These are phyloP conservation scores for Sebastes itinus DNA, from an alignment of 2,797 vertebrate species.

Conservation along the genomic window DNA sequence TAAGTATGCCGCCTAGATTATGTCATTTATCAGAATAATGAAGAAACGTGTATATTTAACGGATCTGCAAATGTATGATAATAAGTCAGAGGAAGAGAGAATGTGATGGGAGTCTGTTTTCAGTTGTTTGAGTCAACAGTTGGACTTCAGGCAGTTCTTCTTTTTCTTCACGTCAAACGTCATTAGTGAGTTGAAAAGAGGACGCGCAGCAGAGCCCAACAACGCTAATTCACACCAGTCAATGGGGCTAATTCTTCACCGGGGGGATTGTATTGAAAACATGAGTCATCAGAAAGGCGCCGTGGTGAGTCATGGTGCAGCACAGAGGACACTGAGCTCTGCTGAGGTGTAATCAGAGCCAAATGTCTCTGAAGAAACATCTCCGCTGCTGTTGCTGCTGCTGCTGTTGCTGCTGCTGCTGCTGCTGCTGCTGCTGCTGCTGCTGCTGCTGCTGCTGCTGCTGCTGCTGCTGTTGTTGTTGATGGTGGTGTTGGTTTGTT, in stretches of 20 bases:
- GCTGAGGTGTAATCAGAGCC: constrained; percentile 24
- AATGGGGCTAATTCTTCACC: not conserved
- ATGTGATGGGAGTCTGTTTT: not conserved
- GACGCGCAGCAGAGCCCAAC: not conserved
- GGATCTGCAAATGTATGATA: not conserved
- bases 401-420: not conserved
- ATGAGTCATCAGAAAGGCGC: constrained; percentile 30
- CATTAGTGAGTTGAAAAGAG: not conserved
- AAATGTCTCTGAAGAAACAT: constrained; percentile 26
- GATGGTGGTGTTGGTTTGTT: not conserved
- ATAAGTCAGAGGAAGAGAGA: not conserved
- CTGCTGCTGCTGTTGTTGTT: too few species aligned
- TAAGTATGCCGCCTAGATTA: too few species aligned
- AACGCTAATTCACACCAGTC: constrained; percentile 4
- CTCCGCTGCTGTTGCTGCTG: not conserved
- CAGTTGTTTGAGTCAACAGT: not conserved
- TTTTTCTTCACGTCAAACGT: not conserved
- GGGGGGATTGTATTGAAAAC: not conserved
- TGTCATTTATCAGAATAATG: too few species aligned
- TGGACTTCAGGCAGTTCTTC: not conserved
- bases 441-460: too few species aligned
- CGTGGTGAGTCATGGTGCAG: constrained; percentile 13
- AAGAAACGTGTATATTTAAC: not conserved
- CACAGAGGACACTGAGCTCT: not conserved
- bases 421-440: too few species aligned